Evolutionary conservation across 2,113 vertebrate genomes (phyloP).

Genomic region (Sardina pilchardus): DNA sequence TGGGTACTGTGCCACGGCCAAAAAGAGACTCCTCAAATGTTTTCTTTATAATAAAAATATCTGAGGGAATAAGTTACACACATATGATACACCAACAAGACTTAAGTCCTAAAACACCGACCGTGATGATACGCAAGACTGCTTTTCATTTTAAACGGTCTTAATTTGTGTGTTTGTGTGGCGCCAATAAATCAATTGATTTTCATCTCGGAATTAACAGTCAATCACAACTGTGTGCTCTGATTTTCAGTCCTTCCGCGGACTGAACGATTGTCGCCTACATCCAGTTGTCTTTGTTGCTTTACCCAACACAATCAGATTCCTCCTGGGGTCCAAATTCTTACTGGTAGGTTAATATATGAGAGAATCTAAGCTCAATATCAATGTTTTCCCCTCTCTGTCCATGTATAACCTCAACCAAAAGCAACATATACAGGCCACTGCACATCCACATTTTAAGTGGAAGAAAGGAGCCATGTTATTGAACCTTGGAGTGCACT

Average conservation of each 20-base stretch:
- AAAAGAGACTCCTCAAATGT: too few relatives aligned
- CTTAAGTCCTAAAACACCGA: too few relatives aligned
- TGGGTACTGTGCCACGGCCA: too few relatives aligned
- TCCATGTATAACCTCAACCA: not conserved
- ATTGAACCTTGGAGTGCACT: conserved; percentile 55
- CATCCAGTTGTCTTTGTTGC: not conserved
- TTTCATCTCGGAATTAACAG: not conserved
- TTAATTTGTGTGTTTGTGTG: too few relatives aligned
- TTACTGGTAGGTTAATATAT: not conserved
- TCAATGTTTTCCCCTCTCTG: not conserved
- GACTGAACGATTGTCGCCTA: not conserved
- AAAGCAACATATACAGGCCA: not conserved
- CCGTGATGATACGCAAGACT: too few relatives aligned
- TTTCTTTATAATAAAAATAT: too few relatives aligned
- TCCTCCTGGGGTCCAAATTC: not conserved
- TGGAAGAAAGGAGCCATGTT: conserved; percentile 44
- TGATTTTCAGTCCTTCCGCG: not conserved
- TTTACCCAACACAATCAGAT: not conserved
- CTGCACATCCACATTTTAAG: not conserved
- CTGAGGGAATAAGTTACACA: too few relatives aligned
- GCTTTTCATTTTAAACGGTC: too few relatives aligned
- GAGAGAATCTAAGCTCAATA: not conserved
- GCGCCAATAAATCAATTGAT: not conserved
- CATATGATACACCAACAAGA: too few relatives aligned
- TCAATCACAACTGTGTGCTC: not conserved